phyloP scores from a whole-genome alignment of 1,140 invertebrate species.

The Saccostrea echinata region DNA sequence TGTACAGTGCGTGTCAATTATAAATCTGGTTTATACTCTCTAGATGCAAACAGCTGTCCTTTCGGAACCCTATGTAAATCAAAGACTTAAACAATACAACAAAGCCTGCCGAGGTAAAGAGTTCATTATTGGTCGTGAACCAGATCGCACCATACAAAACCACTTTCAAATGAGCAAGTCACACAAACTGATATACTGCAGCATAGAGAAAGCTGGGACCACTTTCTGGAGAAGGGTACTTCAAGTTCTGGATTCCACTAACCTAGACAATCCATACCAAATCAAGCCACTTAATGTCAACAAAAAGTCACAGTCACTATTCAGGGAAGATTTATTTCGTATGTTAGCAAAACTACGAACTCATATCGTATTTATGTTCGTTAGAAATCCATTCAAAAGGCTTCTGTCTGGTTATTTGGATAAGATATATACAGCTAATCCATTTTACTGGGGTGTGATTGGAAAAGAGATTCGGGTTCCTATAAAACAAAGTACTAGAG shows the following conservation, averaged over 20 bases:
- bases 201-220: constrained; percentile 54
- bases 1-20: not conserved
- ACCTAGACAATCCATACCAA: constrained; percentile 44
- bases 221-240: constrained; percentile 58
- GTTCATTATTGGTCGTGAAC: not conserved
- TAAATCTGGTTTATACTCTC: not conserved
- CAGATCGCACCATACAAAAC: not conserved
- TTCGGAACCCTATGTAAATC: not conserved
- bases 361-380: constrained; percentile 49
- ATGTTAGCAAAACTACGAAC: constrained; percentile 30
- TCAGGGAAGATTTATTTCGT: constrained; percentile 12
- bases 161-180: constrained; percentile 42
- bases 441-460: constrained; percentile 50
- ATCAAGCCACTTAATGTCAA: not conserved
- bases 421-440: constrained; percentile 59
- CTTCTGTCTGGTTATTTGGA: constrained; percentile 59
- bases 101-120: constrained; percentile 26
- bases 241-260: constrained; percentile 33
- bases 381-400: constrained; percentile 56
- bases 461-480: constrained; percentile 40
- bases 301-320: not conserved
- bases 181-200: constrained; percentile 55
- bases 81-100: not conserved
- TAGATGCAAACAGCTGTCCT: not conserved
- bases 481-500: not conserved